Base-by-base conservation (phyloP, 1,140 invertebrate species). In the Psix sp. region DNA sequence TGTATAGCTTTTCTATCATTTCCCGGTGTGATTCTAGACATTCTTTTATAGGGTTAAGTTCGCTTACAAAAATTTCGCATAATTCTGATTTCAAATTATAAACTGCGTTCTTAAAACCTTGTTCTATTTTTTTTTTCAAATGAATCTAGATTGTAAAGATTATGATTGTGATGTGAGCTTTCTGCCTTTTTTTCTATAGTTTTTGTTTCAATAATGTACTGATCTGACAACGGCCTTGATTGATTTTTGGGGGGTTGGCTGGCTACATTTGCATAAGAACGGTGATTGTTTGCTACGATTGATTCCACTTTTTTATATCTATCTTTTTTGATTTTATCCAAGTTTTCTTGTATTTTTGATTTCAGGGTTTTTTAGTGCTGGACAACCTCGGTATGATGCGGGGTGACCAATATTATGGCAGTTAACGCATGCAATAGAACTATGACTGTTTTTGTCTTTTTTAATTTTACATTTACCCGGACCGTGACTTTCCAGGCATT, bases 301-400 rank as follows among this genome's bases (percentile, higher is more conserved):
- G 21, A 15, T 16, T 13, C 10, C 6, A 15, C 14, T 13, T 29
- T 45, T 4, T n/a, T 29, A 20, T 26, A 13, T 21, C 10, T 45
- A 26, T 3, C 7, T 26, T 15, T 5, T n/a, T 4, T 29, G 3
- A 14, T 49, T 18, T 16, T 36, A 9, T 1, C 2, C 14, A 26
- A 29, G 31, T 49, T 26, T 11, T 24, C 2, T 26, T 45, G n/a
- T 6, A 6, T 26, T 24, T 45, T 15, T 13, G 13, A 3, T 14
- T 24, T 24, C 21, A 24, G 7, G 3, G 3, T 24, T 7, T 24
- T 24, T 24, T 14, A 29, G n/a, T n/a, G 6, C 7, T 1, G 26
- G 42, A 11, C 42, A 45, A 15, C 42, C 42, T 29, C 42, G n/a
- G 11, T 45, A 45, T 10, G 18, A 26, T 26, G 42, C 42, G 5